Conservation (phyloP, 1,140 invertebrate species). For the Epicauta chinensis region DNA sequence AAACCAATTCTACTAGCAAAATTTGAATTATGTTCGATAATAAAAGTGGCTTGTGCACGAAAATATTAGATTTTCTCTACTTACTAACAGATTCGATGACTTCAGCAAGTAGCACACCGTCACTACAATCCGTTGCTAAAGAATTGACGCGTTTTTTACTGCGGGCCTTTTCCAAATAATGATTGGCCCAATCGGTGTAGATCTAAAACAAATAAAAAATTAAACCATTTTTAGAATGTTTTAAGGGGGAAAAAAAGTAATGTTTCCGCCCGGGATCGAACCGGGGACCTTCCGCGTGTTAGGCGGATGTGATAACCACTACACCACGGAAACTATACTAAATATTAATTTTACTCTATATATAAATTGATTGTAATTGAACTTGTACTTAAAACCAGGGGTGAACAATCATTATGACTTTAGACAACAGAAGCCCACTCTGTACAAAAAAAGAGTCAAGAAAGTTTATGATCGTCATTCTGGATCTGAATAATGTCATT, state of each 20-base stretch:
- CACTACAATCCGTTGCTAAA: conserved; percentile 80
- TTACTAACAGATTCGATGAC: conserved; percentile 92
- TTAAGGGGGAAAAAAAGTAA: conserved; percentile 28
- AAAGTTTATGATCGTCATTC: too few species aligned
- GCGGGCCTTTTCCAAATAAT: conserved; percentile 87
- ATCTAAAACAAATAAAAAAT: conserved; percentile 57
- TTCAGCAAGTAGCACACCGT: conserved; percentile 85
- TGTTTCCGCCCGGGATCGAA: conserved; percentile 58
- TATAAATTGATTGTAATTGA: too few species aligned
- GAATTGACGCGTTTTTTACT: conserved; percentile 76
- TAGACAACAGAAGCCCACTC: too few species aligned
- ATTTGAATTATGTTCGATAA: too few species aligned
- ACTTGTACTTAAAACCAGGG: too few species aligned
- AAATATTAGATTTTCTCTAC: conserved; percentile 49
- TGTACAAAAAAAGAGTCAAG: too few species aligned
- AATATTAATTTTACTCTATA: too few species aligned
- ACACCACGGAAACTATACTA: conserved; percentile 39
- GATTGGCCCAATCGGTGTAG: conserved; percentile 97
- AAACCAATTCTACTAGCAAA: too few species aligned
- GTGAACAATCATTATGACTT: too few species aligned
- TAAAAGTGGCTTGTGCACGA: too few species aligned
- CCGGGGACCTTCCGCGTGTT: conserved; percentile 57
- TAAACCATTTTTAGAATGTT: background rate
- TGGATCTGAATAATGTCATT: too few species aligned
- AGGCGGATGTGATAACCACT: conserved; percentile 58